Percentiles rank a stretch among this genome's conserved stretches.
These are phyloP conservation scores for Nannobrachium achirus DNA, from an alignment of 2,113 vertebrate genomes.

Conservation along the genomic window DNA sequence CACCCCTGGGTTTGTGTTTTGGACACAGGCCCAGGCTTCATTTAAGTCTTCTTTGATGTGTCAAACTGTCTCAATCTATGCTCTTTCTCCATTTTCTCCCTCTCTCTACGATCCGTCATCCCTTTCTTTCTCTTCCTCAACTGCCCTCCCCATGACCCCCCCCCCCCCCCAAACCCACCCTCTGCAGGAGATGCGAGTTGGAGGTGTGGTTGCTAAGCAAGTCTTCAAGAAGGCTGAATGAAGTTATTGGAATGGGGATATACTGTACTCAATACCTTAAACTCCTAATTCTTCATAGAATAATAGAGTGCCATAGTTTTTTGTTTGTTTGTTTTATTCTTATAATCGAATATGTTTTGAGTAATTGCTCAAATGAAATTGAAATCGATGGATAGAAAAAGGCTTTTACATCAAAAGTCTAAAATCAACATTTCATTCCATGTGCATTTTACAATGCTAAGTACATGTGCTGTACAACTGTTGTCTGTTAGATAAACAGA, in stretches of 20 bases:
- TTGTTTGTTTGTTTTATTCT: too few relatives aligned
- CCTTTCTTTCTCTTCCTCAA: slow-evolving; percentile 2
- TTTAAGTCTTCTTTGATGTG: slow-evolving; percentile 35
- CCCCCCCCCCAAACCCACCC: slow-evolving; percentile 23
- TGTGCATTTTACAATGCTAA: too few relatives aligned
- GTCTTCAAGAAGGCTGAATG: slow-evolving; percentile 88
- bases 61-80: slow-evolving; percentile 19
- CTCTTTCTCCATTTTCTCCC: not conserved
- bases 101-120: not conserved
- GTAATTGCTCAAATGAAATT: too few relatives aligned
- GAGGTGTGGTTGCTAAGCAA: slow-evolving; percentile 85
- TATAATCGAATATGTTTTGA: too few relatives aligned
- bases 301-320: too few relatives aligned
- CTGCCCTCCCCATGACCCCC: not conserved
- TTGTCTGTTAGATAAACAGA: too few relatives aligned
- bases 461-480: too few relatives aligned
- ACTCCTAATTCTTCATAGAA: not conserved
- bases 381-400: too few relatives aligned
- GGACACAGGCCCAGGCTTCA: slow-evolving; percentile 19
- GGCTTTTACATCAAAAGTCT: too few relatives aligned
- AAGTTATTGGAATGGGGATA: slow-evolving; percentile 24
- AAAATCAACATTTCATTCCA: too few relatives aligned
- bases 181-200: slow-evolving; percentile 87
- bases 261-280: not conserved
- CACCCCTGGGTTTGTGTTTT: too few relatives aligned